Evolutionary conservation across 2,113 vertebrate genomes (phyloP).

Genomic region (Cnemophilus loriae): DNA sequence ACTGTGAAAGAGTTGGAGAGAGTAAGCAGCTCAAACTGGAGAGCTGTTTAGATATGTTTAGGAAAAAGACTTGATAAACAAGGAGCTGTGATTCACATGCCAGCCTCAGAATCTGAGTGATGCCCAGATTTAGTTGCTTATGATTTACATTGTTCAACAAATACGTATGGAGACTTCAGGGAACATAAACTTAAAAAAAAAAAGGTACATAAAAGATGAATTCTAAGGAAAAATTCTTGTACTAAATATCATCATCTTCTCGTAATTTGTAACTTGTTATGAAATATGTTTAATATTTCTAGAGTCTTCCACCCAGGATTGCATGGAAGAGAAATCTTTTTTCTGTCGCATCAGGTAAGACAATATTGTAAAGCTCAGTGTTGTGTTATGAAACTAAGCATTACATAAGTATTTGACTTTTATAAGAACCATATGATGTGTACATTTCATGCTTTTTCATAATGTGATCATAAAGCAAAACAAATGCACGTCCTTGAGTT

Average conservation of each 20-base stretch:
- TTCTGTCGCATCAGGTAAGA: constrained; percentile 93
- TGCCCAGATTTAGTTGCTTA: not conserved
- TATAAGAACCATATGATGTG: not conserved
- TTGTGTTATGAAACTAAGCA: not conserved
- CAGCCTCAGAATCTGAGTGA: not conserved
- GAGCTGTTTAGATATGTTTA: not conserved
- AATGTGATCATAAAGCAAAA: not conserved
- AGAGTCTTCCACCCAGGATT: constrained; percentile 87
- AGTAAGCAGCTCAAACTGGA: not conserved
- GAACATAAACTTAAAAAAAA: not conserved
- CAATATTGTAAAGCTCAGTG: not conserved
- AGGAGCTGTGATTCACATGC: not conserved
- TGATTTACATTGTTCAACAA: not conserved
- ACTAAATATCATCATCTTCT: not conserved
- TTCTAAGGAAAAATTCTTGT: not conserved
- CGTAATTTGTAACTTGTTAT: not conserved
- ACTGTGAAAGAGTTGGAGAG: not conserved
- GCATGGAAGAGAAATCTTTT: constrained; percentile 92
- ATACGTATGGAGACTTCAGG: not conserved
- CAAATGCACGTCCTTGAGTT: not conserved
- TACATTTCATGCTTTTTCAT: not conserved
- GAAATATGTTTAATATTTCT: constrained; percentile 24
- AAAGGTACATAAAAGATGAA: too few relatives aligned
- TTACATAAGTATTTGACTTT: not conserved
- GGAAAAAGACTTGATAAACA: not conserved